phyloP scores from a whole-genome alignment of 23 tunicate genomes.

The Ascidia mentula region DNA sequence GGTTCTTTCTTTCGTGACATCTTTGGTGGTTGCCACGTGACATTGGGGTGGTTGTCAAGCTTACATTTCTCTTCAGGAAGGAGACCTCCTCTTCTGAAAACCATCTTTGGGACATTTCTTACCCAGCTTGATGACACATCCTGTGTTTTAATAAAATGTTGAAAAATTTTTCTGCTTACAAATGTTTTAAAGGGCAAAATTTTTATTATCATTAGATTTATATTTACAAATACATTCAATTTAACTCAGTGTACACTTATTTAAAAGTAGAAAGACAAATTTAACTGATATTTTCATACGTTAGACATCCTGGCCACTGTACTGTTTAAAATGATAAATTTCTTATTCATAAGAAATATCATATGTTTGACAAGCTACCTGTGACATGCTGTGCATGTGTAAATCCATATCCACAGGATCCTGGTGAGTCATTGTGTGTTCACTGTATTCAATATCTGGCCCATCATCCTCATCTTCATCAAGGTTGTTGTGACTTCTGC shows the following conservation, averaged over 20 bases:
- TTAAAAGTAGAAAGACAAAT: neutral
- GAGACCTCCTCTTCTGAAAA: constrained; percentile 74
- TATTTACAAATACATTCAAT: too few relatives aligned
- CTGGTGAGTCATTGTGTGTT: constrained; percentile 83
- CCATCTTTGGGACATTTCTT: constrained; percentile 78
- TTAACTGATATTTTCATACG: neutral
- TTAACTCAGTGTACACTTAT: neutral
- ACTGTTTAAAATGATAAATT: neutral
- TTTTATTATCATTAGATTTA: neutral
- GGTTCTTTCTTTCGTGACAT: neutral
- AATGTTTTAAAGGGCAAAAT: neutral
- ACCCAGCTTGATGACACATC: constrained; percentile 84
- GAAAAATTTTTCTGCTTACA: neutral
- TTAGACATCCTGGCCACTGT: neutral
- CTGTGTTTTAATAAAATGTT: constrained; percentile 17
- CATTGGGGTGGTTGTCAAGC: neutral
- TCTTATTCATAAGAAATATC: too few relatives aligned
- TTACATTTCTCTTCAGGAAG: constrained; percentile 43
- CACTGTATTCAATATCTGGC: constrained; percentile 75
- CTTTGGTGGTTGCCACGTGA: constrained; percentile 5
- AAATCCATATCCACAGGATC: constrained; percentile 94
- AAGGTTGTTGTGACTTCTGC: neutral
- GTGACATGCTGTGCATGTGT: constrained; percentile 66
- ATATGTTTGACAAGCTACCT: too few relatives aligned
- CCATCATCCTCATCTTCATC: constrained; percentile 23